These are phyloP conservation scores for Cepaea nemoralis DNA, from an alignment of 1,140 invertebrate genomes.

Conservation along the genomic window DNA sequence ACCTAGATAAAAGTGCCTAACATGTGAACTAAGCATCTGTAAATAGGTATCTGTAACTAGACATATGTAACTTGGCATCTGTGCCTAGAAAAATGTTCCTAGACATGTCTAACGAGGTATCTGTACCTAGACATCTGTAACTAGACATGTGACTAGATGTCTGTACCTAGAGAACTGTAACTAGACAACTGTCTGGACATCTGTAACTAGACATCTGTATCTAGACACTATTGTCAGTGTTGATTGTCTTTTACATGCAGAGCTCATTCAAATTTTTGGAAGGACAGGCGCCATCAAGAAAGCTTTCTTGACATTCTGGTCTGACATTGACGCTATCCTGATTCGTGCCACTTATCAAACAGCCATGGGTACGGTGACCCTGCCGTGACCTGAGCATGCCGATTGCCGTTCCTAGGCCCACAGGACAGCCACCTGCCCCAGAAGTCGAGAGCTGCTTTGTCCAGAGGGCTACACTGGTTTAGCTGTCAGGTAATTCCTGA, in stretches of 20 bases:
- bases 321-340: constrained; percentile 86
- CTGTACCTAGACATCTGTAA: too few species aligned
- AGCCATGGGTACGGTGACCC: constrained; percentile 55
- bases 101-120: too few species aligned
- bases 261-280: constrained; percentile 55
- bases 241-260: constrained; percentile 34
- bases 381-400: constrained; percentile 69
- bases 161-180: too few species aligned
- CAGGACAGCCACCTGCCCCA: constrained; percentile 74
- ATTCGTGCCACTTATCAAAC: constrained; percentile 77
- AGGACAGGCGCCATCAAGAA: constrained; percentile 79
- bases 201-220: too few species aligned
- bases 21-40: too few species aligned
- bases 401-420: constrained; percentile 59
- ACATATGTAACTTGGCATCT: too few species aligned
- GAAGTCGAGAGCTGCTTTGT: constrained; percentile 85
- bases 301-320: constrained; percentile 92
- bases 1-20: too few species aligned
- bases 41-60: too few species aligned
- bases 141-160: too few species aligned
- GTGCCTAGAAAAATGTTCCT: too few species aligned
- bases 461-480: constrained; percentile 86
- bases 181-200: too few species aligned
- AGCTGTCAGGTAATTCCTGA: constrained; percentile 78
- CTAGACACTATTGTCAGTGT: not conserved